Evolutionary conservation across 2,888 invertebrate genomes (phyloP), one percentile per base, ranked within the genome.

Genomic region (Podotricha telesiphe): DNA sequence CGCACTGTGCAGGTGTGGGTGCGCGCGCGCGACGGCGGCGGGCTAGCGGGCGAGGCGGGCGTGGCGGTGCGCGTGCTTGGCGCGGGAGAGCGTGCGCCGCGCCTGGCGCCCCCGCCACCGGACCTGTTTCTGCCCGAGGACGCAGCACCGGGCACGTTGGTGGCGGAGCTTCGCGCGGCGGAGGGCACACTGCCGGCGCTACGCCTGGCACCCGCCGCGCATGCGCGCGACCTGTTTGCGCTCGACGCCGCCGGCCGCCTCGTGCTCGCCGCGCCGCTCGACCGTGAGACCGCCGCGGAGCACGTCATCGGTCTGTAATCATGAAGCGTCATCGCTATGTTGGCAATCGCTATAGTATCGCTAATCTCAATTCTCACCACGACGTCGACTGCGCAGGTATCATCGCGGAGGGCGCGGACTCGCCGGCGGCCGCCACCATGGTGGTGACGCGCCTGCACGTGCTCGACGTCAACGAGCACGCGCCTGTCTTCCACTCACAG

Each of bases 401-500:
- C 22, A 84, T 91, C 47, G 89, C 85, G 70, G 91, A 88, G 75
- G 86, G 83, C 68, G 58, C 75, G 40, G 88, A 84, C 71, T 80
- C 83, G 73, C 84, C 86, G 48, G 83, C 96, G 82, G 96, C 96
- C 2, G 96, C 95, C 20, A 94, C 95, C 11, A 91, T 96, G 76
- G 94, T 95, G 19, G 94, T 95, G 86, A 95, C 98, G 70, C 93
- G 94, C 6, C 92, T 98, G 67, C 96, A 96, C 87, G 96, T 98
- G 69, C 94, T 96, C 73, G 98, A 98, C 86, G 96, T 96, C 75
- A 98, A 99, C 87, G 98, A 98, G 86, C 97, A 98, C 86, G 94
- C 95, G 63, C 98, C 98, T 0, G 93, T 94, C 75, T 98, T 98
- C 86, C 97, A 98, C 86, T 97, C 96, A 80, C 95, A 94, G 81